Conservation (phyloP, 2,113 vertebrate genomes). For the Gymnogyps californianus region DNA sequence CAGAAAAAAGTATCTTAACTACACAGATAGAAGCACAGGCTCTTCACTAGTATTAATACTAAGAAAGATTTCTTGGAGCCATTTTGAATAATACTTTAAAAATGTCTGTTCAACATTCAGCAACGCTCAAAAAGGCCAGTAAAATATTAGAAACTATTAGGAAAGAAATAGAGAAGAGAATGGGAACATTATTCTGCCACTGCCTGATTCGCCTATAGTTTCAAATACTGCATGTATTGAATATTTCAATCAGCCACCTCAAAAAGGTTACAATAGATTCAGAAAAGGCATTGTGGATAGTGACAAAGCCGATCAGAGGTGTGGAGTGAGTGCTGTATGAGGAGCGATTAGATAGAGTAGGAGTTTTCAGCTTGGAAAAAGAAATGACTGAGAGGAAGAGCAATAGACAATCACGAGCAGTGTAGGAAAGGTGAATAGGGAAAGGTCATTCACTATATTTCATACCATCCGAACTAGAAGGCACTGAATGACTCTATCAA, state of each 20-base stretch:
- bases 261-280: not conserved
- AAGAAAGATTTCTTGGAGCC: not conserved
- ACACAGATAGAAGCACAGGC: not conserved
- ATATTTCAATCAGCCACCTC: not conserved
- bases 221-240: not conserved
- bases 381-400: not conserved
- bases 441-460: not conserved
- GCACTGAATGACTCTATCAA: not conserved
- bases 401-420: not conserved
- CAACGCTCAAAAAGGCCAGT: not conserved
- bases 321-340: not conserved
- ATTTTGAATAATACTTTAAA: not conserved
- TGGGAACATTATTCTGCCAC: not conserved
- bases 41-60: not conserved
- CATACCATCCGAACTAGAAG: not conserved
- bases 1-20: not conserved
- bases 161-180: slow-evolving; percentile 18
- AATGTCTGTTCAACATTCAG: not conserved
- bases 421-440: not conserved
- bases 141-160: not conserved
- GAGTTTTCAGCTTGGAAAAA: not conserved
- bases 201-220: not conserved
- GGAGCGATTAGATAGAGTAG: not conserved
- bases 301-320: not conserved
- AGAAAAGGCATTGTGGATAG: not conserved